Conservation (phyloP, 2,888 invertebrate species). For the Acanthoscelides obtectus region DNA sequence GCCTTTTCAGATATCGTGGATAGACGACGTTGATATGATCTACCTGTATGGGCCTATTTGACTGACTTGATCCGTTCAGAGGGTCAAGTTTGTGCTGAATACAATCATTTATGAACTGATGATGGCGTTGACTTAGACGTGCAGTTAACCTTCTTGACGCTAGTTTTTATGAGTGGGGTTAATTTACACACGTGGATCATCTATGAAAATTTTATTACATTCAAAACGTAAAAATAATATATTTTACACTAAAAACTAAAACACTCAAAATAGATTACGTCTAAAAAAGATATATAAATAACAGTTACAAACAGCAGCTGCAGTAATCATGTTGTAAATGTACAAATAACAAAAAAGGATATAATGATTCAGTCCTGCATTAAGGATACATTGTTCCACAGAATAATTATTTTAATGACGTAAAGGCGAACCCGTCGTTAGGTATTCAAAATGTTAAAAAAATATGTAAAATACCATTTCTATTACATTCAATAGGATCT, state of each 20-base stretch:
- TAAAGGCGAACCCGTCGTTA: neutral
- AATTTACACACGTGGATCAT: neutral
- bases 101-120: no score
- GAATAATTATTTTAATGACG: neutral
- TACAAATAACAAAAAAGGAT: neutral
- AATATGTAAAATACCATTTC: no score
- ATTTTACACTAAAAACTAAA: neutral
- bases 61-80: no score
- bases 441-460: neutral
- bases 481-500: no score
- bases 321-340: neutral
- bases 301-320: neutral
- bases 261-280: neutral
- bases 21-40: no score
- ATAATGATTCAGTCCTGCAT: neutral
- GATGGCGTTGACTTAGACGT: no score
- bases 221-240: neutral
- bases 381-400: neutral
- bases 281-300: neutral
- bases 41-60: no score
- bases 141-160: no score
- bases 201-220: neutral
- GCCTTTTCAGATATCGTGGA: no score
- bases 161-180: no score
- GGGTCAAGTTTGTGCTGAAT: no score